phyloP scores from a whole-genome alignment of 2,888 invertebrate genomes.

The Bellardia bayeri region DNA sequence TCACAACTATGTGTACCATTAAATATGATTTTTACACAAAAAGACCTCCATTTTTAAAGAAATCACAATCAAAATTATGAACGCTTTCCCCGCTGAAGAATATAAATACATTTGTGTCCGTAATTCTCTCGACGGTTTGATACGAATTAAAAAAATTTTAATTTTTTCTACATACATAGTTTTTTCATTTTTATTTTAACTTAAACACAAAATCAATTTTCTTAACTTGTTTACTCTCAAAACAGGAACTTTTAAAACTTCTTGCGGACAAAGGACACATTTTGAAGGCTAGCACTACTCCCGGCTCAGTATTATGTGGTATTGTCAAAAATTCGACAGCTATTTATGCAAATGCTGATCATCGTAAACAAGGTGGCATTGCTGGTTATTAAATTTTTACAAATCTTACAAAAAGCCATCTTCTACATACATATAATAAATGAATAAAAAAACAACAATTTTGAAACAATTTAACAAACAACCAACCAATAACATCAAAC shows the following conservation, averaged over 20 bases:
- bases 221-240: not conserved
- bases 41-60: too few species aligned
- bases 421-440: not conserved
- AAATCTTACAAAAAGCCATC: not conserved
- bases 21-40: too few species aligned
- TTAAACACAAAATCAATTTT: too few species aligned
- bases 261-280: conserved; percentile 89
- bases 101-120: too few species aligned
- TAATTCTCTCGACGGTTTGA: too few species aligned
- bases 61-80: too few species aligned
- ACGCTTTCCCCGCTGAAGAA: too few species aligned
- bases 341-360: conserved; percentile 92
- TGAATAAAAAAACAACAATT: too few species aligned
- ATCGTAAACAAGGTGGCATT: conserved; percentile 92
- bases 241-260: conserved; percentile 87
- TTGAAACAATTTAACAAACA: conserved; percentile 17
- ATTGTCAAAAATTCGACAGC: conserved; percentile 87
- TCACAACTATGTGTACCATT: too few species aligned
- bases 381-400: conserved; percentile 86
- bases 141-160: too few species aligned
- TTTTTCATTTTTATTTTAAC: conserved; percentile 64
- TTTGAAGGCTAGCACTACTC: conserved; percentile 85
- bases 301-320: conserved; percentile 89
- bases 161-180: not conserved
- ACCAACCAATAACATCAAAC: conserved; percentile 53